phyloP scores from a whole-genome alignment of 2,888 invertebrate genomes.

The Chorisops tibialis region DNA sequence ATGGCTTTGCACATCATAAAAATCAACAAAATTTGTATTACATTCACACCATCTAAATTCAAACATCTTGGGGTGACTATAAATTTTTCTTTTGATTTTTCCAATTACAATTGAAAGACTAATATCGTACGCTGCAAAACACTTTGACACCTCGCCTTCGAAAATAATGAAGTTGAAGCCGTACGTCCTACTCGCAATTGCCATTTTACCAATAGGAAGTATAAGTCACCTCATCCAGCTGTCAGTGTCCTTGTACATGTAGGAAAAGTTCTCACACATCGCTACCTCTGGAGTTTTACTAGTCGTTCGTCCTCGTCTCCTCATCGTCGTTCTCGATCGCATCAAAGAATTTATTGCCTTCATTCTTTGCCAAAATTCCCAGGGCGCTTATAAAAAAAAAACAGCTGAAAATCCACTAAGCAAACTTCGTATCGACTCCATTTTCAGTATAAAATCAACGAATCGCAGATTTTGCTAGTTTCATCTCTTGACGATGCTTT shows the following conservation, averaged over 20 bases:
- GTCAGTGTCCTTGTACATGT: constrained; percentile 12
- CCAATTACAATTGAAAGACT: too few relatives aligned
- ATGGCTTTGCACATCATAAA: too few relatives aligned
- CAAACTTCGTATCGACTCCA: constrained; percentile 16
- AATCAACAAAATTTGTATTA: too few relatives aligned
- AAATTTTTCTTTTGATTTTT: too few relatives aligned
- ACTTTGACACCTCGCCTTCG: neutral
- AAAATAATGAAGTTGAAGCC: neutral
- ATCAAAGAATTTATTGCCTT: constrained; percentile 26
- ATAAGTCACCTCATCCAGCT: constrained; percentile 21
- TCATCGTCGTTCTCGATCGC: constrained; percentile 14
- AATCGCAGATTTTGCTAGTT: neutral
- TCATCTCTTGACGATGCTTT: neutral
- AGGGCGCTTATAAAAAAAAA: constrained; percentile 21
- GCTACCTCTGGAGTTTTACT: neutral
- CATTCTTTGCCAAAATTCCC: constrained; percentile 20
- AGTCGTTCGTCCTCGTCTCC: neutral
- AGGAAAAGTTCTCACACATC: constrained; percentile 20
- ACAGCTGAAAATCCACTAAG: constrained; percentile 9
- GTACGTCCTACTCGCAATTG: neutral
- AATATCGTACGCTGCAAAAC: neutral
- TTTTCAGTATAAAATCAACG: neutral
- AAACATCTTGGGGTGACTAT: too few relatives aligned
- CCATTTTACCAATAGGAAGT: constrained; percentile 1
- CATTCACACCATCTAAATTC: too few relatives aligned